Evolutionary conservation across 2,888 invertebrate species (phyloP).

Genomic region (Ectemnius lituratus): DNA sequence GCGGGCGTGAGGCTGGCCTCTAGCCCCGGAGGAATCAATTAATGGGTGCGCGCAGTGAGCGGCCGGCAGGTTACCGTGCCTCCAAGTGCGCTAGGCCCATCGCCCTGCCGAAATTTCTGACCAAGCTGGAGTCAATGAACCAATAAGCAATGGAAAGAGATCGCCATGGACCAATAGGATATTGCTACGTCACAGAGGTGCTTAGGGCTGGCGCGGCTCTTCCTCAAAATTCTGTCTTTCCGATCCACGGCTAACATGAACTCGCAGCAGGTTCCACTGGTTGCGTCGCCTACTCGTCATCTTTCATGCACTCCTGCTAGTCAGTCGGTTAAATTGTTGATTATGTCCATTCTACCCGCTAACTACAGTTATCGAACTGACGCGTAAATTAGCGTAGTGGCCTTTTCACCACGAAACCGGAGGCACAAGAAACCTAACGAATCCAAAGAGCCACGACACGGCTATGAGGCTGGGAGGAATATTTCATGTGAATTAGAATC

Average conservation of each 20-base stretch:
- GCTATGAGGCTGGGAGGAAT: too few relatives aligned
- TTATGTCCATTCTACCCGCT: constrained; percentile 76
- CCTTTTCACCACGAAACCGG: not conserved
- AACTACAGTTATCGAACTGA: constrained; percentile 65
- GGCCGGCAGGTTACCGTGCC: not conserved
- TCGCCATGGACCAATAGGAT: constrained; percentile 71
- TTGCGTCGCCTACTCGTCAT: not conserved
- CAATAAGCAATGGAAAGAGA: constrained; percentile 73
- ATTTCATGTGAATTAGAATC: too few relatives aligned
- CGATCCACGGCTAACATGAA: constrained; percentile 74
- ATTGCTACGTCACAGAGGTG: constrained; percentile 71
- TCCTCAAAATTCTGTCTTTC: constrained; percentile 78
- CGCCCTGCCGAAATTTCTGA: constrained; percentile 70
- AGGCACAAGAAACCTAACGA: constrained; percentile 21
- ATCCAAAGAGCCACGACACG: not conserved
- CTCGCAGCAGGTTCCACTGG: constrained; percentile 38
- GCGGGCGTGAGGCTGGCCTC: constrained; percentile 12
- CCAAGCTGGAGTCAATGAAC: constrained; percentile 63
- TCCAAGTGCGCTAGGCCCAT: constrained; percentile 18
- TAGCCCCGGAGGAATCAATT: constrained; percentile 14
- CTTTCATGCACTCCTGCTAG: constrained; percentile 45
- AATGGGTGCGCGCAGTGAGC: constrained; percentile 5
- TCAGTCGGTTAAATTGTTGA: constrained; percentile 77
- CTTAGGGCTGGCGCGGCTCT: constrained; percentile 77
- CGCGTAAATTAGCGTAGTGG: constrained; percentile 62